Evolutionary conservation across 2,888 invertebrate species (phyloP).

Genomic region (Gryllus longicercus): DNA sequence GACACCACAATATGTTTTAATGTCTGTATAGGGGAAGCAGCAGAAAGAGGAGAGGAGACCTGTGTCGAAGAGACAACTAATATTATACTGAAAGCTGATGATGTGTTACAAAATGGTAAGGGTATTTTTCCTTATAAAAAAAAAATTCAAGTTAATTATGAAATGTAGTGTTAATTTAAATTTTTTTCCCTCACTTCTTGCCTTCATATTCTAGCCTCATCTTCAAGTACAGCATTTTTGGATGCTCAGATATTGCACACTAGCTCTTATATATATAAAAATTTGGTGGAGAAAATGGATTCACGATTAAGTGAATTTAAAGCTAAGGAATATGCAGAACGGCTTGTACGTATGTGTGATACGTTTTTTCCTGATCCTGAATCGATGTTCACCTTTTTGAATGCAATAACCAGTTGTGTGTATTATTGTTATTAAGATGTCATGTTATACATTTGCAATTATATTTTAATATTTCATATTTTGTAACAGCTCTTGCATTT

Average conservation of each 20-base stretch:
- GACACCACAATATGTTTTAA: too few species aligned
- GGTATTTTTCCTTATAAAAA: background rate
- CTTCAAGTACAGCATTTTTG: background rate
- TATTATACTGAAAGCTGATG: background rate
- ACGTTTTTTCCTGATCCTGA: background rate
- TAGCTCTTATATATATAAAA: background rate
- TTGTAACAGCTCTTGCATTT: too few species aligned
- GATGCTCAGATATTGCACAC: slow-evolving; percentile 1
- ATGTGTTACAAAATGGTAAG: background rate
- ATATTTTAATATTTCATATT: too few species aligned
- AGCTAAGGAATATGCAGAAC: background rate
- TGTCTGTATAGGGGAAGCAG: background rate
- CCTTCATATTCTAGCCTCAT: background rate
- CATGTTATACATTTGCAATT: too few species aligned
- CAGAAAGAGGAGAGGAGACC: background rate
- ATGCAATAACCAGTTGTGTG: background rate
- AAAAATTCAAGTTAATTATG: background rate
- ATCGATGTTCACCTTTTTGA: background rate
- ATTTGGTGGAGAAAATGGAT: background rate
- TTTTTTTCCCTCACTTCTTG: background rate
- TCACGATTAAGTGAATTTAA: background rate
- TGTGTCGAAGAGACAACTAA: background rate
- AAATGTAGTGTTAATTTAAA: background rate
- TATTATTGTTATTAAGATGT: too few species aligned
- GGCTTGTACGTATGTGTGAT: background rate